A percentile compares a stretch with the other conserved stretches of the same genome.
These are phyloP conservation scores for Microtus ochrogaster DNA, from an alignment of 2,113 vertebrate species.

Conservation along the genomic window DNA sequence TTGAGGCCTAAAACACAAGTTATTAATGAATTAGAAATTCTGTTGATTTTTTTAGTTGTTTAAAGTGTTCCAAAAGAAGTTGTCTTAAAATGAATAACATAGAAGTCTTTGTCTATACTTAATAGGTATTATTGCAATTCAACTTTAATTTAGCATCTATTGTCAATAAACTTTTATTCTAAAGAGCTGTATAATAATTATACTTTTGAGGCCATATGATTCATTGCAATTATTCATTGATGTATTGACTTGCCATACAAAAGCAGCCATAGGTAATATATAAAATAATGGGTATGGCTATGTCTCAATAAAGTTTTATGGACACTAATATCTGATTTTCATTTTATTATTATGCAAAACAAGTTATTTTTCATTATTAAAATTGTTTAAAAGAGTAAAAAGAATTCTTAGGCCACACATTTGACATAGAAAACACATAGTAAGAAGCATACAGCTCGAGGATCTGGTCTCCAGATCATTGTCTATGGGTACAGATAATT, in stretches of 20 bases:
- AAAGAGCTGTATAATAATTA: conserved; percentile 37
- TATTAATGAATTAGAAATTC: conserved; percentile 33
- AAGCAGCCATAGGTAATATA: conserved; percentile 10
- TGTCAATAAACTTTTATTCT: not conserved
- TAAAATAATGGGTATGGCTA: not conserved
- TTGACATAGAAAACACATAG: not conserved
- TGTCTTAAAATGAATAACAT: not conserved
- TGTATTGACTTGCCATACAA: not conserved
- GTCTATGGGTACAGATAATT: not conserved
- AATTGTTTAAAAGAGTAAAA: conserved; percentile 18
- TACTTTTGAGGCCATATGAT: not conserved
- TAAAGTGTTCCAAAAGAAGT: conserved; percentile 39
- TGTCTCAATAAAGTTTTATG: not conserved
- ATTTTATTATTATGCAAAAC: conserved; percentile 14
- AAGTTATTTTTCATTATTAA: not conserved
- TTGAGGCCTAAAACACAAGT: conserved; percentile 25
- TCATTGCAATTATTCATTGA: not conserved
- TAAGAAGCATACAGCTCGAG: not conserved
- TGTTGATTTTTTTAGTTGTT: not conserved
- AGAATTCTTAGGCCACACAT: not conserved
- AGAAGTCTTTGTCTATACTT: not conserved
- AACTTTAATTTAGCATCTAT: conserved; percentile 11
- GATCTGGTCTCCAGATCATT: not conserved
- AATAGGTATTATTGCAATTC: not conserved
- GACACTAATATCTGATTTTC: conserved; percentile 21